These are phyloP conservation scores for Nanger granti DNA, from an alignment of 2,113 vertebrate genomes.

Conservation along the genomic window DNA sequence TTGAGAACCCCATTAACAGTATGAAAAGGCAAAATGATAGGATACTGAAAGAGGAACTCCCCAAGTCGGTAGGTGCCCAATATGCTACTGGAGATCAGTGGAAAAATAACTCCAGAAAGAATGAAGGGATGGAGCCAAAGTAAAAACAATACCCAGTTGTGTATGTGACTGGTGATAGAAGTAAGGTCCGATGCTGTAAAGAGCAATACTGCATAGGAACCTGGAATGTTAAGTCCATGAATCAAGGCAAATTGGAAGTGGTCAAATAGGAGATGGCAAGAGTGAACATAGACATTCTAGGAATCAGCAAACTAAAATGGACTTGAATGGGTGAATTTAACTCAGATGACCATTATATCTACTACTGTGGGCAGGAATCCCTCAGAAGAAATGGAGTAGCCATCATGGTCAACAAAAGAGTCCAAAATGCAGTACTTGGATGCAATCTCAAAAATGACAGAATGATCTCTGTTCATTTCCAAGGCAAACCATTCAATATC, in stretches of 20 bases:
- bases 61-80: no score
- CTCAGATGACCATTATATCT: neutral
- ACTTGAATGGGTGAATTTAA: neutral
- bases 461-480: neutral
- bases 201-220: no score
- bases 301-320: neutral
- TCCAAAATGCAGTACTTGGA: neutral
- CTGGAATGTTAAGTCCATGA: no score
- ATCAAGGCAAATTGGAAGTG: neutral
- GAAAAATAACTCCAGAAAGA: no score
- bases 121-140: no score
- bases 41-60: no score
- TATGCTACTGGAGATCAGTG: no score
- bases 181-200: no score
- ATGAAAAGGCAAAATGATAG: no score
- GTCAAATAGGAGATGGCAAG: neutral
- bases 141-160: no score
- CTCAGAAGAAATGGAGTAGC: neutral
- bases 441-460: neutral
- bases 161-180: no score
- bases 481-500: neutral
- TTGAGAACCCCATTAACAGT: no score
- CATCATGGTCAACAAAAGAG: neutral
- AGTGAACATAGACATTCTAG: neutral
- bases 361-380: neutral